These are phyloP conservation scores for Patella depressa DNA, from an alignment of 2,888 invertebrate species.

Conservation along the genomic window DNA sequence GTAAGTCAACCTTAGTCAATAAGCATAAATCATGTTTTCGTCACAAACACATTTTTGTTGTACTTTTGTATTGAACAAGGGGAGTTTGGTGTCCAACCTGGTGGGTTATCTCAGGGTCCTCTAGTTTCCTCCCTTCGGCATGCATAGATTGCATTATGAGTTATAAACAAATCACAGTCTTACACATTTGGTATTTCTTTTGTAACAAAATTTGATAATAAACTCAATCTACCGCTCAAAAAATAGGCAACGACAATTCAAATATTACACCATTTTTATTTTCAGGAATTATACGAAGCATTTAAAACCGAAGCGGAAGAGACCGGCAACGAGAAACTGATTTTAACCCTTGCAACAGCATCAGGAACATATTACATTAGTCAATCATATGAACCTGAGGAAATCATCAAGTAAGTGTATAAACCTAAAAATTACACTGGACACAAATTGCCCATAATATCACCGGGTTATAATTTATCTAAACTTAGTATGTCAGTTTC, in stretches of 20 bases:
- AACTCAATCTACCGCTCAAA: background rate
- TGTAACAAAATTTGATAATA: background rate
- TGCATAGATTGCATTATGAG: too few relatives aligned
- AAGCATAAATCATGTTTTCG: too few relatives aligned
- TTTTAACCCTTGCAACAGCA: conserved; percentile 50
- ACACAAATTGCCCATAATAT: too few relatives aligned
- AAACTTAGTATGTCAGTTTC: too few relatives aligned
- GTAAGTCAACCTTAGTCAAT: conserved; percentile 30
- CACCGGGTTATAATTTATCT: too few relatives aligned
- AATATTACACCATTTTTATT: background rate
- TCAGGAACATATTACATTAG: conserved; percentile 43
- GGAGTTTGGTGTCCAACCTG: too few relatives aligned
- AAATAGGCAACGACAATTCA: background rate
- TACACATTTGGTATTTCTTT: too few relatives aligned
- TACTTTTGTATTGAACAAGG: too few relatives aligned
- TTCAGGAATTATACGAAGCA: conserved; percentile 51
- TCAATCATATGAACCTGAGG: conserved; percentile 39
- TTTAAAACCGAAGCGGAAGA: conserved; percentile 44
- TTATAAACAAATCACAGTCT: too few relatives aligned
- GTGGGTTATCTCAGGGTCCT: too few relatives aligned
- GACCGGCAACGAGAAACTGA: conserved; percentile 47
- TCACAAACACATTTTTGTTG: too few relatives aligned
- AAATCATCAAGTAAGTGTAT: conserved; percentile 38
- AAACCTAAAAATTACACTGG: background rate
- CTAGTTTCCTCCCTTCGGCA: too few relatives aligned